Conservation (phyloP, 2,113 vertebrate species). For the Centropus bengalensis region DNA sequence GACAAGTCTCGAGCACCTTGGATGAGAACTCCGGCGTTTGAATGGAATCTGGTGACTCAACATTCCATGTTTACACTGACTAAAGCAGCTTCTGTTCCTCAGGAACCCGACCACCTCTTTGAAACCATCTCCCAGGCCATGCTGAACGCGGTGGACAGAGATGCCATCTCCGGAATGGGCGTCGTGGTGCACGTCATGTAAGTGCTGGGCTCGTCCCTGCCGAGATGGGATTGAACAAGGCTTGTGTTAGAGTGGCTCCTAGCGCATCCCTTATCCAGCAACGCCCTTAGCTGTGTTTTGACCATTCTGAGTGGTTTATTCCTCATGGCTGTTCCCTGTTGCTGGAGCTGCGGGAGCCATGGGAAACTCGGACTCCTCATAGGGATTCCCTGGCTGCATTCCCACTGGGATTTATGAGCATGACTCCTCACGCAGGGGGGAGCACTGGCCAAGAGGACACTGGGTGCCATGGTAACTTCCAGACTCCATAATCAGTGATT, state of each 20-base stretch:
- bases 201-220: conserved; percentile 66
- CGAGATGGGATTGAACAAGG: not conserved
- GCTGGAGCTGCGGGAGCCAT: not conserved
- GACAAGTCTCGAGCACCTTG: not conserved
- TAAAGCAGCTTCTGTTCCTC: not conserved
- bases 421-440: fast-evolving
- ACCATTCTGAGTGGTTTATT: fast-evolving
- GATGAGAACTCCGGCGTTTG: not conserved
- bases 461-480: fast-evolving
- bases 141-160: conserved; percentile 94
- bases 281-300: not conserved
- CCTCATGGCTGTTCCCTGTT: not conserved
- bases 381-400: not conserved
- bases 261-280: not conserved
- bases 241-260: not conserved
- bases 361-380: not conserved
- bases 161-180: conserved; percentile 95
- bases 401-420: fast-evolving
- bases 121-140: conserved; percentile 98
- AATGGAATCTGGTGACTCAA: not conserved
- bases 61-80: not conserved
- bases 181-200: conserved; percentile 93
- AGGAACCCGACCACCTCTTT: conserved; percentile 94
- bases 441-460: not conserved
- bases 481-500: not conserved